Conservation (phyloP, 1,140 invertebrate species). For the Drosophila santomea region DNA sequence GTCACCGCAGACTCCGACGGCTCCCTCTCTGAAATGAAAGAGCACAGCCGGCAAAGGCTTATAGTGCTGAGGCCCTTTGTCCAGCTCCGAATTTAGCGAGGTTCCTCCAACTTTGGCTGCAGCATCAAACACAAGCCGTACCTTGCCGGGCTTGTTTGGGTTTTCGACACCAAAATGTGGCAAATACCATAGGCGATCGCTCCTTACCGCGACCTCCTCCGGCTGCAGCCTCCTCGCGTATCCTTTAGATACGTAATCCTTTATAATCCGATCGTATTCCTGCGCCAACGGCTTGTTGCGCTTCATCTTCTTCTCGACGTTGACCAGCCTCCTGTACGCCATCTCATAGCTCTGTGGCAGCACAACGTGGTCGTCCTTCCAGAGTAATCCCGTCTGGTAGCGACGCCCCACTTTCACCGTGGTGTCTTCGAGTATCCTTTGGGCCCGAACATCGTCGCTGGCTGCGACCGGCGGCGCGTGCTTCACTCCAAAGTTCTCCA, state of each 20-base stretch:
- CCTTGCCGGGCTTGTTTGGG: background rate
- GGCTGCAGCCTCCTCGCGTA: no score
- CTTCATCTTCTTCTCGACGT: background rate
- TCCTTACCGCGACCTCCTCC: no score
- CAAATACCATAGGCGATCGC: no score
- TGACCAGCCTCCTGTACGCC: background rate
- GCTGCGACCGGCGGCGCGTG: background rate
- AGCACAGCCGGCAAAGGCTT: background rate
- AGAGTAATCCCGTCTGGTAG: background rate
- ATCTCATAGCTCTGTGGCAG: slow-evolving; percentile 1
- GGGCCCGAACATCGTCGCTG: background rate
- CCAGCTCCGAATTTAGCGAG: background rate
- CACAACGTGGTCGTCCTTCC: slow-evolving; percentile 3
- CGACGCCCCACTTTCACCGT: no score
- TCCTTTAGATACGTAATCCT: background rate
- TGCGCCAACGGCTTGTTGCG: background rate
- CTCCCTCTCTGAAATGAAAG: background rate
- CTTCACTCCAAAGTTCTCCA: no score
- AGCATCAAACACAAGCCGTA: background rate
- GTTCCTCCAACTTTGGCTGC: background rate
- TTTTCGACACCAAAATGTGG: no score
- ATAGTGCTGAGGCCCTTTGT: background rate
- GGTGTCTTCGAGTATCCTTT: no score
- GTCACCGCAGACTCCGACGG: background rate
- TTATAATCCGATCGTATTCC: background rate